These are phyloP conservation scores for Indicator indicator DNA, from an alignment of 2,113 vertebrate genomes.

Conservation along the genomic window DNA sequence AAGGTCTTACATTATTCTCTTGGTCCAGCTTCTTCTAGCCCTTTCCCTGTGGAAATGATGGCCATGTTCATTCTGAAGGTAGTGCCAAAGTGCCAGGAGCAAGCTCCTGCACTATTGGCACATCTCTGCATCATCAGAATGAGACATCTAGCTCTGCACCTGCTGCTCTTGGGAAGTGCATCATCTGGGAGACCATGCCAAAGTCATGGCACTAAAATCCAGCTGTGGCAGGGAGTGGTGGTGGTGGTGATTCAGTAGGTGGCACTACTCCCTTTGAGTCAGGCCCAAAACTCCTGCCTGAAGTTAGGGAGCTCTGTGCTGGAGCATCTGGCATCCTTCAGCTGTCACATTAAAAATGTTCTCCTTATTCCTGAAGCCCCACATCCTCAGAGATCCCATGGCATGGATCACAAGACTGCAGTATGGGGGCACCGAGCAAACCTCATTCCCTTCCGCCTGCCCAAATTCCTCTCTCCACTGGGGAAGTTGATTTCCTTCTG, in stretches of 20 bases:
- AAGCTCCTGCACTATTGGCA: neutral
- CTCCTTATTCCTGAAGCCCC: neutral
- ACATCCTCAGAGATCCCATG: neutral
- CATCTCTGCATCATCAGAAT: neutral
- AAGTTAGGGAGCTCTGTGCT: neutral
- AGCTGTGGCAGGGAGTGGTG: neutral
- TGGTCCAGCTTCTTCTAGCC: neutral
- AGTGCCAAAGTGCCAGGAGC: neutral
- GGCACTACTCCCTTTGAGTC: constrained; percentile 36
- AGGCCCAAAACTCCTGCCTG: neutral
- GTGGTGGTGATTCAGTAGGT: constrained; percentile 28
- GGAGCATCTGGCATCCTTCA: neutral
- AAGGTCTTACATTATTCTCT: neutral
- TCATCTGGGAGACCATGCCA: neutral
- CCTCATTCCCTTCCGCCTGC: neutral
- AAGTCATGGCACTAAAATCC: too few species aligned
- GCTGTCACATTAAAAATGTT: neutral
- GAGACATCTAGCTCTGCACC: neutral
- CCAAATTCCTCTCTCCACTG: neutral
- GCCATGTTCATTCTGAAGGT: neutral
- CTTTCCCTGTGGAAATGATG: neutral
- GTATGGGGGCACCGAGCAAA: neutral
- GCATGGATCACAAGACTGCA: neutral
- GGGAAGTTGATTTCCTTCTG: neutral
- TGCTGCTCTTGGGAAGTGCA: neutral